Conservation (phyloP, 2,113 vertebrate species). For the Phocoena sinus region DNA sequence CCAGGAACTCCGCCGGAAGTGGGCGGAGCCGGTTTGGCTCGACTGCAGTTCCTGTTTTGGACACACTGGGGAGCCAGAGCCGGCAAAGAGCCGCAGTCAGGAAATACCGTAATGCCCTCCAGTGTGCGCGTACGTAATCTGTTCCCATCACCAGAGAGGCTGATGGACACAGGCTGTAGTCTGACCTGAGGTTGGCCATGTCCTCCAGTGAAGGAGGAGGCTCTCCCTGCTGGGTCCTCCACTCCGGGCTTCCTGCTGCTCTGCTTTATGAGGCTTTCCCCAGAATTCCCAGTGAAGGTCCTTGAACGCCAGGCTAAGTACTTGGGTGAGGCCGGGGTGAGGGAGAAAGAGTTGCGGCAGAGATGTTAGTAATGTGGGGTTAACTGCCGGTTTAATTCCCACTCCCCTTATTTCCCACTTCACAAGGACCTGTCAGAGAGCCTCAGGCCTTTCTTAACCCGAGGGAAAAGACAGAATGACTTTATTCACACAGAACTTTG, state of each 20-base stretch:
- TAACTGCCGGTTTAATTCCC: background rate
- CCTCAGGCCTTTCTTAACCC: background rate
- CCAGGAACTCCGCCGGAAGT: accelerated
- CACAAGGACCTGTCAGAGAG: background rate
- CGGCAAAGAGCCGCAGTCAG: background rate
- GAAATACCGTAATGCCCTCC: background rate
- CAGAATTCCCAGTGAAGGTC: background rate
- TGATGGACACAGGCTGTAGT: background rate
- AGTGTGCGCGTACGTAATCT: accelerated
- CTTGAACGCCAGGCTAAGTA: background rate
- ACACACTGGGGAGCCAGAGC: constrained; percentile 33
- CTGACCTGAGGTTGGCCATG: background rate
- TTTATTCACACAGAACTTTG: background rate
- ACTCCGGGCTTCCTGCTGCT: background rate
- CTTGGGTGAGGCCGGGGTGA: background rate
- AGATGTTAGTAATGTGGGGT: background rate
- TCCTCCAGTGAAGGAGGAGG: background rate
- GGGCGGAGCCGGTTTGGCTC: background rate
- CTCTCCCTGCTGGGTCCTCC: background rate
- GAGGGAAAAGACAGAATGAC: background rate
- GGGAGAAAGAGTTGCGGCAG: background rate
- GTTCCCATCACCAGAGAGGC: background rate
- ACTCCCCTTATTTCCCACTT: background rate
- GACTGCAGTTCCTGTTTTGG: background rate
- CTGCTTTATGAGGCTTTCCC: background rate